A percentile compares a stretch with the other conserved stretches of the same genome.
Evolutionary conservation across 64 coral and sea anemone species (phyloP).

Genomic region (Dendrophyllia cribrosa): DNA sequence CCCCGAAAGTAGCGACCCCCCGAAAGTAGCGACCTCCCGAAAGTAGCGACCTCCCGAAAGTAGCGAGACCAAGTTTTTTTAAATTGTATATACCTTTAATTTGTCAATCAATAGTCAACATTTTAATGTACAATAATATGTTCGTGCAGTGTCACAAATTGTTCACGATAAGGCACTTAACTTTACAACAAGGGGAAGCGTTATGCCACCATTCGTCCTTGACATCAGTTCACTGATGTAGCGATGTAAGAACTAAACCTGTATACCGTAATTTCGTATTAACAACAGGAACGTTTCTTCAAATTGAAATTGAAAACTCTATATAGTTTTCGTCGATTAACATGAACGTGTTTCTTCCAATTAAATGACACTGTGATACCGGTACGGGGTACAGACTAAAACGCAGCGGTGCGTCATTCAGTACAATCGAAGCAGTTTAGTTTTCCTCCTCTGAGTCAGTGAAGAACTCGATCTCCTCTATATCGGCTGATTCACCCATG

Average conservation of each 20-base stretch:
- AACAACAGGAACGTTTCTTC: slow-evolving; percentile 51
- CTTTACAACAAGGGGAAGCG: slow-evolving; percentile 13
- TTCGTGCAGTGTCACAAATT: too few species aligned
- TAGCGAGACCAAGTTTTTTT: neutral
- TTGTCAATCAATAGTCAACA: slow-evolving; percentile 3
- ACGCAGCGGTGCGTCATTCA: slow-evolving; percentile 58
- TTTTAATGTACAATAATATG: too few species aligned
- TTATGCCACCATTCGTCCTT: too few species aligned
- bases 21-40: neutral
- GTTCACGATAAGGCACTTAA: slow-evolving; percentile 46
- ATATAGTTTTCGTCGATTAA: neutral
- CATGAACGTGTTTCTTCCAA: slow-evolving; percentile 14
- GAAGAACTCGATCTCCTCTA: slow-evolving; percentile 29
- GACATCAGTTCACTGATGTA: slow-evolving; percentile 39
- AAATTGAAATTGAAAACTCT: slow-evolving; percentile 45
- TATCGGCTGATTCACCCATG: slow-evolving; percentile 33
- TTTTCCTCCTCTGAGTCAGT: too few species aligned
- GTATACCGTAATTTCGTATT: slow-evolving; percentile 46
- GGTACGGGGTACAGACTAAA: neutral
- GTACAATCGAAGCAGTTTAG: slow-evolving; percentile 62
- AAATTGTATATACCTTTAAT: slow-evolving; percentile 34
- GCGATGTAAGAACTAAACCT: slow-evolving; percentile 38
- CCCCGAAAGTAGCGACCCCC: neutral
- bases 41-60: neutral
- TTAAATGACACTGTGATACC: slow-evolving; percentile 15